Evolutionary conservation across 2,113 vertebrate species (phyloP).

Genomic region (Cyanoliseus patagonus): DNA sequence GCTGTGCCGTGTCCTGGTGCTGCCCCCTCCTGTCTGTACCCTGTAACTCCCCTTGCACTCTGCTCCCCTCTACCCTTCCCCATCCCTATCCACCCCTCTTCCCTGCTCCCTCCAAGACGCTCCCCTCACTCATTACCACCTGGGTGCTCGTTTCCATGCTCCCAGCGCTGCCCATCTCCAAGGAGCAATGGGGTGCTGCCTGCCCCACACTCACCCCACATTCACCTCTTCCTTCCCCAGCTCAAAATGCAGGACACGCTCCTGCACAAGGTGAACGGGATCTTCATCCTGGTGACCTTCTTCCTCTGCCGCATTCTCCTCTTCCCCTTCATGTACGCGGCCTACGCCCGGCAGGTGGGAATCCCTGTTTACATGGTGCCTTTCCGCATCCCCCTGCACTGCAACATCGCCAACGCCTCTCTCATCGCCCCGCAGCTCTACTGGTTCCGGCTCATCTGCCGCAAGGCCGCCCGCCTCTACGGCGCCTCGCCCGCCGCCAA

Average conservation of each 20-base stretch:
- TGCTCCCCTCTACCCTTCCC: background rate
- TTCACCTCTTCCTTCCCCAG: conserved; percentile 65
- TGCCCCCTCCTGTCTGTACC: background rate
- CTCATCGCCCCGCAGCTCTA: conserved; percentile 96
- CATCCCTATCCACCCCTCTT: background rate
- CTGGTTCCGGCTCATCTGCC: conserved; percentile 94
- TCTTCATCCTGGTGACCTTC: conserved; percentile 89
- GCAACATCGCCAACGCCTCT: conserved; percentile 87
- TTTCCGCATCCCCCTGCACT: conserved; percentile 84
- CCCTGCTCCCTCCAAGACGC: background rate
- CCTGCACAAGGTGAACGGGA: conserved; percentile 91
- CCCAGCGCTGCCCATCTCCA: background rate
- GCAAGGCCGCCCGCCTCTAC: conserved; percentile 88
- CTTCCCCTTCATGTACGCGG: conserved; percentile 96
- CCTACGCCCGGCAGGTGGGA: conserved; percentile 83
- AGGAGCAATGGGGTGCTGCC: fast-evolving
- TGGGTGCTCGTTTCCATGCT: fast-evolving
- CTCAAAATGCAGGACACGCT: conserved; percentile 88
- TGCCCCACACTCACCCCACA: background rate
- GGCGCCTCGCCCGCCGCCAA: conserved; percentile 47
- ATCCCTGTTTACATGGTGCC: conserved; percentile 85
- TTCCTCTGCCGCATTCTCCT: conserved; percentile 92
- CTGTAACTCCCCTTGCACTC: background rate
- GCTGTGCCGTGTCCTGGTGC: background rate
- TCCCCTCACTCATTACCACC: background rate